Evolutionary conservation across 1,140 invertebrate species (phyloP), one percentile per base, ranked within the genome.

Genomic region (Aethina tumida): DNA sequence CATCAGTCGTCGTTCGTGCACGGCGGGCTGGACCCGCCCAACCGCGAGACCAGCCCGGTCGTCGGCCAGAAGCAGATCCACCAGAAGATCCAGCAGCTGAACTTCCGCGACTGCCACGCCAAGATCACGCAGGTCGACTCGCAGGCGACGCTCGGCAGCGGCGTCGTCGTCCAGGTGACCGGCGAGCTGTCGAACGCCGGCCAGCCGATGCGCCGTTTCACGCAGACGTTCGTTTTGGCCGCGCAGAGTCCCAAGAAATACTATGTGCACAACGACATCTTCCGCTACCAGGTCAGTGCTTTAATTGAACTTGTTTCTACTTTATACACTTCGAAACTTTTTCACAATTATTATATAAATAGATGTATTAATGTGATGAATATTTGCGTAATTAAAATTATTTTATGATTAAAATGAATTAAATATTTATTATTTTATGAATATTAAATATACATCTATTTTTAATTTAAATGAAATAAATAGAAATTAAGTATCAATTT

Each of bases 231-330:
- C 69, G 91, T 98, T 8, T 64, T 98, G 56, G 92, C 87, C 29
- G 84, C 87, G 21, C 90, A 95, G 67, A 83, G 84, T 28, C 89
- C 91, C 14, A 95, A 93, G 69, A 92, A 94, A 66, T 97, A 94
- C 68, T 97, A 97, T 59, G 93, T 97, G 12, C 89, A 93, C 59
- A 98, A 97, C 68, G 93, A 97, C 65, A 97, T 98, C 58, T 98
- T 98, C 66, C 84, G 93, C 35, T 98, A 97, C 62, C 93, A 97
- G 72, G 87, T 75, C 51, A 43, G 14, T 41, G 30, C n/a, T n/a
- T n/a, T n/a, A n/a, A n/a, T n/a, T n/a, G n/a, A n/a, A n/a, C n/a
- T n/a, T n/a, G n/a, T n/a, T n/a, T n/a, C n/a, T n/a, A n/a, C n/a
- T n/a, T n/a, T n/a, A n/a, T n/a, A n/a, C n/a, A n/a, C n/a, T n/a